Evolutionary conservation across 2,888 invertebrate species (phyloP).

Genomic region (Xylota sylvarum): DNA sequence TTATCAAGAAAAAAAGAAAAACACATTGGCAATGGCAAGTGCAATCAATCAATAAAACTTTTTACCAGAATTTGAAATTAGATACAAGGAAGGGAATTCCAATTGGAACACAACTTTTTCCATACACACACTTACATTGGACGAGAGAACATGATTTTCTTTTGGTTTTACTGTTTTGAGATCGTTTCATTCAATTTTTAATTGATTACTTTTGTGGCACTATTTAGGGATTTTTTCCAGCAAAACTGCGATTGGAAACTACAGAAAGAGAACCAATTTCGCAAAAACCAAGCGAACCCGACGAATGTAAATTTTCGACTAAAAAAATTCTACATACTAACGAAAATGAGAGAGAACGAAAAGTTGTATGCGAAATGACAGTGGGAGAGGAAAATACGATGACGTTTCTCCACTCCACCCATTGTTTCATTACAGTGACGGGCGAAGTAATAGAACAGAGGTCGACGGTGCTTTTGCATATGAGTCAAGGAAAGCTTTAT

Average conservation of each 20-base stretch:
- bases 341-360: not conserved
- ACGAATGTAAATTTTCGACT: conserved; percentile 78
- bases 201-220: conserved; percentile 16
- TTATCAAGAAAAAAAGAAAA: not conserved
- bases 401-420: conserved; percentile 51
- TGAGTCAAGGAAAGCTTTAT: no score
- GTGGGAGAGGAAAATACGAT: conserved; percentile 14
- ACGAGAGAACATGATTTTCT: conserved; percentile 81
- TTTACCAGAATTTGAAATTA: not conserved
- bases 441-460: not conserved
- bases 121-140: conserved; percentile 81
- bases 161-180: conserved; percentile 57
- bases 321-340: conserved; percentile 51
- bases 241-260: conserved; percentile 8
- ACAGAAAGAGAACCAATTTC: not conserved
- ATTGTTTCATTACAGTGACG: conserved; percentile 24
- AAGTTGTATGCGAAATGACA: conserved; percentile 45
- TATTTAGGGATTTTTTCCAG: conserved; percentile 18
- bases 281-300: conserved; percentile 60
- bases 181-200: conserved; percentile 67
- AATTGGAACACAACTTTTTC: not conserved
- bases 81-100: conserved; percentile 4
- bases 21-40: not conserved
- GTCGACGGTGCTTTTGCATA: not conserved
- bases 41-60: conserved; percentile 63